Evolutionary conservation across 2,797 vertebrate species (phyloP).

Genomic region (Alosa sapidissima): DNA sequence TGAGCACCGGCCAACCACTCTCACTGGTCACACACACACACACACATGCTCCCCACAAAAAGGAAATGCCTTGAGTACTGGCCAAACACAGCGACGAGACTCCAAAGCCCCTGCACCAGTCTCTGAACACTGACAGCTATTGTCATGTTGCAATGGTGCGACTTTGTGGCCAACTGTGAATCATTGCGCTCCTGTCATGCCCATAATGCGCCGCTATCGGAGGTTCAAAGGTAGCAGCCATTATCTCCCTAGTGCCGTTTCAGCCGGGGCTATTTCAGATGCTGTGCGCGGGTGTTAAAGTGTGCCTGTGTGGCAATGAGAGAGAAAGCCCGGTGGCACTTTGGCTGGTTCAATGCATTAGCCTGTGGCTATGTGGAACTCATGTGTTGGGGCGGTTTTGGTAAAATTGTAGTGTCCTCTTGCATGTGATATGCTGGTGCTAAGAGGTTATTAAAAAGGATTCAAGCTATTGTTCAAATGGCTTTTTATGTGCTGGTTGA

Average conservation of each 20-base stretch:
- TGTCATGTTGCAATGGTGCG: neutral
- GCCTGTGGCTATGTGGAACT: neutral
- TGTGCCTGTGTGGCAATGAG: neutral
- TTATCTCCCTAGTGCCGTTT: neutral
- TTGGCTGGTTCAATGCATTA: neutral
- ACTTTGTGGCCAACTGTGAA: neutral
- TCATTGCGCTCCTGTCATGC: neutral
- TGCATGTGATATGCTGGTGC: neutral
- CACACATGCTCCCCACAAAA: neutral
- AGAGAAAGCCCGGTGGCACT: neutral
- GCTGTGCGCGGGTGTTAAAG: neutral
- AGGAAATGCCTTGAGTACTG: neutral
- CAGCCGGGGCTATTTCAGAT: neutral
- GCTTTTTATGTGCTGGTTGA: neutral
- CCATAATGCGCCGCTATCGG: neutral
- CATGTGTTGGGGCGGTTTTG: neutral
- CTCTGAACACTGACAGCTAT: neutral
- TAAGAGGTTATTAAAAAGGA: neutral
- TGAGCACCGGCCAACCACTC: slow-evolving; percentile 40
- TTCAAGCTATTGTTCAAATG: neutral
- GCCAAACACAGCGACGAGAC: neutral
- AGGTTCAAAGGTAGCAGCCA: neutral
- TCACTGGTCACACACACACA: slow-evolving; percentile 21
- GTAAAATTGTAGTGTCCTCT: neutral
- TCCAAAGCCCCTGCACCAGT: neutral